A percentile compares a stretch with the other conserved stretches of the same genome.
phyloP scores from a whole-genome alignment of 2,888 invertebrate genomes.

The Eupsilia transversa region DNA sequence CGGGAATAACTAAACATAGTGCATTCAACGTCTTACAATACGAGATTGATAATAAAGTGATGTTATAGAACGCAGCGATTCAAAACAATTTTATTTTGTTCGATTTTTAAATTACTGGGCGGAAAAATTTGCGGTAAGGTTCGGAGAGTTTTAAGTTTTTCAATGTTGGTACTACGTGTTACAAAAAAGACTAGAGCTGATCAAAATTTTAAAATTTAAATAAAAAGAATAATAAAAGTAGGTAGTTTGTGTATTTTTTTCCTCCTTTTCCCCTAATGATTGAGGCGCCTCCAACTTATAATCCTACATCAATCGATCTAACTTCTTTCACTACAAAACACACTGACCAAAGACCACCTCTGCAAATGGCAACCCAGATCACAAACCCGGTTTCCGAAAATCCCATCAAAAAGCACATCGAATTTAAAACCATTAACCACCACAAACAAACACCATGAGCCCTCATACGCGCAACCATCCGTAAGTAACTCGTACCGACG shows the following conservation, averaged over 20 bases:
- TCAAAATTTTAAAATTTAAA: background rate
- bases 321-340: too few relatives aligned
- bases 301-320: too few relatives aligned
- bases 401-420: slow-evolving; percentile 56
- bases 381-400: slow-evolving; percentile 2
- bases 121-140: slow-evolving; percentile 29
- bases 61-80: slow-evolving; percentile 51
- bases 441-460: slow-evolving; percentile 56
- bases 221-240: background rate
- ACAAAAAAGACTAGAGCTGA: background rate
- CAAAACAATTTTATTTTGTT: slow-evolving; percentile 52
- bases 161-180: slow-evolving; percentile 6
- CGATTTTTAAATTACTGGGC: slow-evolving; percentile 33
- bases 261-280: too few relatives aligned
- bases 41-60: slow-evolving; percentile 57
- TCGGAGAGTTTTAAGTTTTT: slow-evolving; percentile 27
- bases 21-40: slow-evolving; percentile 63
- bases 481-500: slow-evolving; percentile 67
- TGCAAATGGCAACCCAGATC: background rate
- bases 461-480: slow-evolving; percentile 58
- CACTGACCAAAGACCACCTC: too few relatives aligned
- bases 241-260: too few relatives aligned
- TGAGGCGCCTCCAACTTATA: too few relatives aligned
- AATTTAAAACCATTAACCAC: slow-evolving; percentile 53
- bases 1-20: slow-evolving; percentile 57